Evolutionary conservation across 2,888 invertebrate genomes (phyloP).

Genomic region (Folsomia manolachei): DNA sequence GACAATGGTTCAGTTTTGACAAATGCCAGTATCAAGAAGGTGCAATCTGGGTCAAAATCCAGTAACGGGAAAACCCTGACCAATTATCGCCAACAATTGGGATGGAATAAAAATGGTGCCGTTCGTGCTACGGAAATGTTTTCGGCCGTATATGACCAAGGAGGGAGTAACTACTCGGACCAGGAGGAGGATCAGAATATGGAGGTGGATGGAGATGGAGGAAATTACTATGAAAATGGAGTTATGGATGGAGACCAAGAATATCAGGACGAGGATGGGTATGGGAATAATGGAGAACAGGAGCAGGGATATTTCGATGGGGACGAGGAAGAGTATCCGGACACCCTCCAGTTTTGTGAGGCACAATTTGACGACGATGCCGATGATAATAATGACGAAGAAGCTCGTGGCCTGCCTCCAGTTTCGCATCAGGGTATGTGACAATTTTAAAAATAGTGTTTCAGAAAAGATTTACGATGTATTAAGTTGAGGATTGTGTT

Average conservation of each 20-base stretch:
- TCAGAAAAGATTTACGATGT: neutral
- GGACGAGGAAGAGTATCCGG: constrained; percentile 30
- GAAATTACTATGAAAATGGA: neutral
- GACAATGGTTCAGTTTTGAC: neutral
- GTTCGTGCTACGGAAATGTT: neutral
- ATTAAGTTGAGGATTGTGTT: no score
- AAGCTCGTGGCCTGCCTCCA: constrained; percentile 29
- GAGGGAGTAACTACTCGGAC: neutral
- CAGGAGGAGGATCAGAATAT: neutral
- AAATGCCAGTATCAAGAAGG: neutral
- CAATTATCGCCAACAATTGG: neutral
- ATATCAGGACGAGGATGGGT: neutral
- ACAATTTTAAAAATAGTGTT: neutral
- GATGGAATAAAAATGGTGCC: neutral
- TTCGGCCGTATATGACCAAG: neutral
- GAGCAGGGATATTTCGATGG: constrained; percentile 9
- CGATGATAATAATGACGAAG: constrained; percentile 28
- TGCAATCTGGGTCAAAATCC: neutral
- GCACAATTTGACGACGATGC: constrained; percentile 27
- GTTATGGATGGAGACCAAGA: neutral
- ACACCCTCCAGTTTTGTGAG: constrained; percentile 28
- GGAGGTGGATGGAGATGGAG: neutral
- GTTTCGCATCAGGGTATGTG: constrained; percentile 17
- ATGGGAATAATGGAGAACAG: neutral
- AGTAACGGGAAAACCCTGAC: neutral